Evolutionary conservation across 2,888 invertebrate species (phyloP), one percentile per base, ranked within the genome.

Genomic region (Amphipoea lucens): DNA sequence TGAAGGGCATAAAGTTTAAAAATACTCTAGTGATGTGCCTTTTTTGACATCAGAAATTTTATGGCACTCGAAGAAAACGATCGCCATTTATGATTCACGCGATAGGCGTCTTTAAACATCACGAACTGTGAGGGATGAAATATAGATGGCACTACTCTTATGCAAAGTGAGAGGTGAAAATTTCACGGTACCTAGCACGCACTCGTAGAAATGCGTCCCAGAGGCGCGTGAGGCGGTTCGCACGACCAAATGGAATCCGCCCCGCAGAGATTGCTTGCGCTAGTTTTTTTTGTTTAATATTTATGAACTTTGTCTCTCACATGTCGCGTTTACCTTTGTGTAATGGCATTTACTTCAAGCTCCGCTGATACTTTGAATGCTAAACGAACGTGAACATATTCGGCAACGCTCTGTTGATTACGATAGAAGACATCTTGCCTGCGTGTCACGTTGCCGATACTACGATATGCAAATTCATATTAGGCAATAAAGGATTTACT

Each of bases 271-370:
- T 96, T 96, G 94, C 93, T 93, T 92, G 90, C 91, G 92, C 93
- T 94, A 95, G 94, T 95, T 96, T 94, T 94, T 94, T 95, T 79
- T 94, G 91, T 95, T 96, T 95, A 96, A 96, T 96, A 96, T 96
- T 96, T 96, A 96, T 95, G 94, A 95, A 94, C 93, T 93, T 91
- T 91, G 91, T 91, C 92, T 92, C 93, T 93, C 93, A 94, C 93
- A 92, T 92, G 94, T 93, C 93, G 91, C 90, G 90, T 94, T 94
- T 93, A 95, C 94, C 94, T 95, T 93, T 92, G 91, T 93, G 91
- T 95, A 95, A 95, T 95, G 92, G 91, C 92, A 93, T 95, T 95
- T 93, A 91, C 92, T 93, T 94, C 93, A 93, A 92, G 94, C 93
- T 92, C 88, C 91, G 90, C 91, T 92, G 93, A 91, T 92, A 93